These are phyloP conservation scores for Genyomyrus donnyi DNA, from an alignment of 2,113 vertebrate genomes.

Conservation along the genomic window DNA sequence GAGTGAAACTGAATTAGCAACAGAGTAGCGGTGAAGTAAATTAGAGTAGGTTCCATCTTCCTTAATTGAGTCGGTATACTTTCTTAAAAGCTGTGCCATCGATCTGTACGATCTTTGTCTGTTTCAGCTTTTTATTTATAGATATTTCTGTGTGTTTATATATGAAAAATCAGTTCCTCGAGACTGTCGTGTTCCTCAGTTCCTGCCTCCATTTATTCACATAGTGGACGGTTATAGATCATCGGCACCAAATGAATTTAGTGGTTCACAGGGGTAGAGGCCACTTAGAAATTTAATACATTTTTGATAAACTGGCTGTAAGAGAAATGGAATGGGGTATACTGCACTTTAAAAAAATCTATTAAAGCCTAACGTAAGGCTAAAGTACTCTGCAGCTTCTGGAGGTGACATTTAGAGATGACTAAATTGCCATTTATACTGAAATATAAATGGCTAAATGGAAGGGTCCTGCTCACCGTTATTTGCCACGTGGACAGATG, in stretches of 20 bases:
- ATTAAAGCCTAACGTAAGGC: constrained; percentile 50
- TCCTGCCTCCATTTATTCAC: constrained; percentile 56
- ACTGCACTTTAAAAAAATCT: constrained; percentile 55
- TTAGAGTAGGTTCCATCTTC: background rate
- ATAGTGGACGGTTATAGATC: constrained; percentile 41
- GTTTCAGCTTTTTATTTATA: constrained; percentile 33
- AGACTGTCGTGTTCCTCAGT: constrained; percentile 38
- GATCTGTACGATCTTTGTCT: constrained; percentile 41
- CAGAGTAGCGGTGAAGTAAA: background rate
- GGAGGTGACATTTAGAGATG: constrained; percentile 52
- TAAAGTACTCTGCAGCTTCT: constrained; percentile 52
- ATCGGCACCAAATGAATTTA: constrained; percentile 53
- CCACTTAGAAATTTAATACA: constrained; percentile 51
- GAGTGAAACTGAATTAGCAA: background rate
- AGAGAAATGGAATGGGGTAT: constrained; percentile 49
- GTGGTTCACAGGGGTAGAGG: constrained; percentile 42
- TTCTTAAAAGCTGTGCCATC: constrained; percentile 26
- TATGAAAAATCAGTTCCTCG: constrained; percentile 44
- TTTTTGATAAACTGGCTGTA: constrained; percentile 56
- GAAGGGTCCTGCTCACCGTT: constrained; percentile 29
- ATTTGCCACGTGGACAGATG: constrained; percentile 28
- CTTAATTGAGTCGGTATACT: constrained; percentile 30
- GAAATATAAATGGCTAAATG: constrained; percentile 46
- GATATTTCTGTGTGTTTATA: constrained; percentile 50
- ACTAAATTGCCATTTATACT: constrained; percentile 51